Conservation (phyloP, 1,140 invertebrate genomes). For the Hestina assimilis region DNA sequence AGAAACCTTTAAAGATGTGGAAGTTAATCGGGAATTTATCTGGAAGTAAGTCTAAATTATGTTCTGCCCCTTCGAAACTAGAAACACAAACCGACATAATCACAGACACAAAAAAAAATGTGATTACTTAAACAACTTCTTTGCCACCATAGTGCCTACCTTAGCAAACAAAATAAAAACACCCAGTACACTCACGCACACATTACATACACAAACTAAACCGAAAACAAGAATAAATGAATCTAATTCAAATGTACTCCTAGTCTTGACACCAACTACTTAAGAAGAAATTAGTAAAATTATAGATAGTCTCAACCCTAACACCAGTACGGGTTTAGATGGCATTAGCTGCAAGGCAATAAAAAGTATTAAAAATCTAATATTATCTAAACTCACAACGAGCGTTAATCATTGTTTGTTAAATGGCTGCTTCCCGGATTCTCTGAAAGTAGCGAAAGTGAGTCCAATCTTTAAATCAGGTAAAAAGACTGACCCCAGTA, state of each 20-base stretch:
- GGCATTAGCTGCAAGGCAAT: not conserved
- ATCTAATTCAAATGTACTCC: too few species aligned
- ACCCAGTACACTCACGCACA: too few species aligned
- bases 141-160: too few species aligned
- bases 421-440: not conserved
- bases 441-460: slow-evolving; percentile 5
- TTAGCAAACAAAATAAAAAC: too few species aligned
- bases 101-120: too few species aligned
- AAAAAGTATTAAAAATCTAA: not conserved
- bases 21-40: too few species aligned
- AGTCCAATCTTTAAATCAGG: not conserved
- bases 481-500: not conserved
- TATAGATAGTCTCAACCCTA: not conserved
- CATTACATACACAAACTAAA: too few species aligned
- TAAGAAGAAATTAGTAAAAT: not conserved
- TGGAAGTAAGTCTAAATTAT: too few species aligned
- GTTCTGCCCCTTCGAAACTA: too few species aligned
- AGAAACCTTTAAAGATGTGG: slow-evolving; percentile 5
- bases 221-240: too few species aligned
- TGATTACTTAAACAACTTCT: too few species aligned
- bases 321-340: not conserved
- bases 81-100: too few species aligned
- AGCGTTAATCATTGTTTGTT: not conserved
- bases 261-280: not conserved
- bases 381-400: not conserved